phyloP scores from a whole-genome alignment of 2,888 invertebrate species.

The Netelia inedita region DNA sequence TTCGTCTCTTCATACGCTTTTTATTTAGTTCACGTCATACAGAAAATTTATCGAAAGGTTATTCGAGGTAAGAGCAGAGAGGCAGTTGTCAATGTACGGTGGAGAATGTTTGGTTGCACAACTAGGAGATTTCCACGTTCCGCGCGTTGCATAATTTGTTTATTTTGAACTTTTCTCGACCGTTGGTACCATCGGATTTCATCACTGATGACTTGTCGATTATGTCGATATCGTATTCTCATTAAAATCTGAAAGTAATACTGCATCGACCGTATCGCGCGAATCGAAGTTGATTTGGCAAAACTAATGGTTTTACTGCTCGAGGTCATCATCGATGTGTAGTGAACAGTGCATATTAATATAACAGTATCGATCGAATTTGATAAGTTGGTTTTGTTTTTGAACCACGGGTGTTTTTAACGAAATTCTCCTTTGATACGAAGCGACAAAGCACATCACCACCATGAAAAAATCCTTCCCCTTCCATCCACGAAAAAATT shows the following conservation, averaged over 20 bases:
- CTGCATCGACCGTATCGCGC: too few relatives aligned
- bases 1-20: neutral
- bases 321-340: neutral
- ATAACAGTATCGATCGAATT: too few relatives aligned
- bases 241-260: constrained; percentile 10
- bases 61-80: constrained; percentile 2
- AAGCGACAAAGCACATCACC: too few relatives aligned
- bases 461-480: too few relatives aligned
- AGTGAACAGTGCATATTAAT: too few relatives aligned
- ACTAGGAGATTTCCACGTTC: neutral
- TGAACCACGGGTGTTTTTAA: too few relatives aligned
- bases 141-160: constrained; percentile 23
- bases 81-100: neutral
- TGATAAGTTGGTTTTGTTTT: too few relatives aligned
- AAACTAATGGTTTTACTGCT: neutral
- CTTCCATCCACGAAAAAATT: too few relatives aligned
- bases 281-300: neutral
- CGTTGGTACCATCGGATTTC: neutral
- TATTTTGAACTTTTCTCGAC: constrained; percentile 6
- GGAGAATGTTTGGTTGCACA: constrained; percentile 8
- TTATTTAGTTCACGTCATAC: neutral
- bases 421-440: too few relatives aligned
- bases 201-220: constrained; percentile 15
- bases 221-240: constrained; percentile 42
- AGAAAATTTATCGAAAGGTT: constrained; percentile 3